A percentile compares a stretch with the other conserved stretches of the same genome.
These are phyloP conservation scores for Metalampra italica DNA, from an alignment of 2,888 invertebrate species.

Conservation along the genomic window DNA sequence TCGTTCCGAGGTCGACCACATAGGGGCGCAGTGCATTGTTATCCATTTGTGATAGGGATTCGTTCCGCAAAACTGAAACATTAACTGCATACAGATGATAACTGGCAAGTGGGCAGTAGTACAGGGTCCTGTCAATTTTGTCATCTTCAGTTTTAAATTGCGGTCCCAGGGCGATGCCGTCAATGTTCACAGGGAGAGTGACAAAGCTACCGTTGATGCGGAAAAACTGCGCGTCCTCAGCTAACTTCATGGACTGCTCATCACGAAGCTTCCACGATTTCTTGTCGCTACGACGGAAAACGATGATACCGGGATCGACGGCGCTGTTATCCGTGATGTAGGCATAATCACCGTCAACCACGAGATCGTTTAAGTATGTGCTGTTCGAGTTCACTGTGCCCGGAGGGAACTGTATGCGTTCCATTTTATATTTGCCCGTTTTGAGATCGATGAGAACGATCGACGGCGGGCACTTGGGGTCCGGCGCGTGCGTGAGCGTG, in stretches of 20 bases:
- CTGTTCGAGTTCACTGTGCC: constrained; percentile 77
- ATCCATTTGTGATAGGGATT: constrained; percentile 52
- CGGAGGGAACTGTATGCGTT: constrained; percentile 80
- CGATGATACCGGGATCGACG: constrained; percentile 84
- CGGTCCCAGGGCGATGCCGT: constrained; percentile 85
- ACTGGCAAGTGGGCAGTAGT: constrained; percentile 84
- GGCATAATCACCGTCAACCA: constrained; percentile 84
- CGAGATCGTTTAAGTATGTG: constrained; percentile 84
- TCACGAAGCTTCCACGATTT: constrained; percentile 85
- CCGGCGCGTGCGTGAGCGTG: constrained; percentile 76
- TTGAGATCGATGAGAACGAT: constrained; percentile 83
- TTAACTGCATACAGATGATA: constrained; percentile 82
- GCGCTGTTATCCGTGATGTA: constrained; percentile 86
- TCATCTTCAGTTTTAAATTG: constrained; percentile 56
- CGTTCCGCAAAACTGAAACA: constrained; percentile 79
- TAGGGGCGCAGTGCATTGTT: constrained; percentile 58
- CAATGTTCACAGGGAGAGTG: constrained; percentile 80
- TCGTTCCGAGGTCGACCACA: constrained; percentile 80
- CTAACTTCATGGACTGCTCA: constrained; percentile 80
- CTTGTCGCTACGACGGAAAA: constrained; percentile 81
- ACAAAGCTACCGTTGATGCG: constrained; percentile 79
- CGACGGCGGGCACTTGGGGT: constrained; percentile 81
- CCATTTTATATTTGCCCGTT: constrained; percentile 73
- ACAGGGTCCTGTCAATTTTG: constrained; percentile 74
- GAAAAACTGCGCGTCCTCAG: constrained; percentile 77